Conservation (phyloP, 2,888 invertebrate genomes). For the Drosophila melanosoma region DNA sequence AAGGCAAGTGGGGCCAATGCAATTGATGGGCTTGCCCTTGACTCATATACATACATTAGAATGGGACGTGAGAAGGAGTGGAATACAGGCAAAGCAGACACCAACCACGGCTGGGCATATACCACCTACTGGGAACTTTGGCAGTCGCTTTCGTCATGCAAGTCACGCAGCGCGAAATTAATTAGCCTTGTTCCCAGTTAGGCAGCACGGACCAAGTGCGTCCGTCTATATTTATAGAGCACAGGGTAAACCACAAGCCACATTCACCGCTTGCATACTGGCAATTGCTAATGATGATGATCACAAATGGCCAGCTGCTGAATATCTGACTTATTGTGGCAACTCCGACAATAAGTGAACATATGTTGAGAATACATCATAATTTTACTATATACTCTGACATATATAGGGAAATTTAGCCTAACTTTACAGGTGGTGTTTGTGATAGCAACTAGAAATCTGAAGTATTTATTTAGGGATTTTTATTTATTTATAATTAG, state of each 20-base stretch:
- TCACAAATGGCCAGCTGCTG: conserved; percentile 29
- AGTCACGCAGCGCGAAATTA: conserved; percentile 73
- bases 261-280: not conserved
- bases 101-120: not conserved
- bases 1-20: not conserved
- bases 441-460: not conserved
- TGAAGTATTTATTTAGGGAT: not conserved
- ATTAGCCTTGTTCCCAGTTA: conserved; percentile 70
- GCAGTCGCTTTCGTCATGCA: conserved; percentile 55
- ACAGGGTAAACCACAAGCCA: conserved; percentile 19
- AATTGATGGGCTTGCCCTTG: conserved; percentile 23
- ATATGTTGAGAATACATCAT: too few relatives aligned
- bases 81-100: conserved; percentile 1
- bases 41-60: conserved; percentile 1
- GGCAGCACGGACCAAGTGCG: conserved; percentile 41
- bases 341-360: too few relatives aligned
- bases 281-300: conserved; percentile 11
- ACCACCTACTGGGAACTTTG: conserved; percentile 8
- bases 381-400: too few relatives aligned
- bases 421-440: not conserved
- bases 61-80: not conserved
- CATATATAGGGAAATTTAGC: too few relatives aligned
- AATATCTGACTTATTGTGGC: not conserved
- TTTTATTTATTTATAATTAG: not conserved
- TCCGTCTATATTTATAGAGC: conserved; percentile 17